phyloP scores from a whole-genome alignment of 2,888 invertebrate genomes.

The Drosophila limbata region DNA sequence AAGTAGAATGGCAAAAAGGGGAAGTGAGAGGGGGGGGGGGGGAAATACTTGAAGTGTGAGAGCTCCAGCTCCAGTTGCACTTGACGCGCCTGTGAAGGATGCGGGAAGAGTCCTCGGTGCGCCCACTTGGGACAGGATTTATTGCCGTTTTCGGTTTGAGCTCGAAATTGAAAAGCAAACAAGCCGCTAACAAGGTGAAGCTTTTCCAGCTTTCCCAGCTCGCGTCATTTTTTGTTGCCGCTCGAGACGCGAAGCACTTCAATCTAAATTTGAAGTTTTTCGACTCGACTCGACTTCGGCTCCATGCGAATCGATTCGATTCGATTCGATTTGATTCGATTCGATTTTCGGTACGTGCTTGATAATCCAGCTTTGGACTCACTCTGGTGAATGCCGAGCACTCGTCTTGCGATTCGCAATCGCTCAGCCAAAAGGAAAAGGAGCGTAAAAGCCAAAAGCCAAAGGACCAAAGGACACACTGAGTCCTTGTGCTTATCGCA shows the following conservation, averaged over 20 bases:
- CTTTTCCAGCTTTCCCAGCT: slow-evolving; percentile 44
- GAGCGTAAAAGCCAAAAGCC: slow-evolving; percentile 26
- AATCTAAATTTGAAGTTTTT: slow-evolving; percentile 76
- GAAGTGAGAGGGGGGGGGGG: neutral
- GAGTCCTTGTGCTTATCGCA: slow-evolving; percentile 56
- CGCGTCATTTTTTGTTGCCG: slow-evolving; percentile 50
- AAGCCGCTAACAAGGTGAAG: slow-evolving; percentile 78
- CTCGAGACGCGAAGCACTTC: slow-evolving; percentile 54
- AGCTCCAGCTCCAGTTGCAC: slow-evolving; percentile 35
- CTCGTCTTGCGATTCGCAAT: slow-evolving; percentile 29
- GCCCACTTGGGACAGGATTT: slow-evolving; percentile 72
- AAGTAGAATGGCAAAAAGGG: slow-evolving; percentile 6
- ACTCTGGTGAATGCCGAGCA: slow-evolving; percentile 23
- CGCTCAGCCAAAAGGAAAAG: slow-evolving; percentile 37
- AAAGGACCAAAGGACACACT: slow-evolving; percentile 53
- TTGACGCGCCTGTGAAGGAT: slow-evolving; percentile 47
- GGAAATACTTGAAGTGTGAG: slow-evolving; percentile 14
- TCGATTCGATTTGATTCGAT: slow-evolving; percentile 47
- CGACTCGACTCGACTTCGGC: slow-evolving; percentile 34
- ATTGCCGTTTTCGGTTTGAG: slow-evolving; percentile 77
- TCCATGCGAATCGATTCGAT: slow-evolving; percentile 21
- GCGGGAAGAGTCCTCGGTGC: slow-evolving; percentile 39
- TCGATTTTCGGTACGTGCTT: slow-evolving; percentile 67
- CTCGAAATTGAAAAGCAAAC: slow-evolving; percentile 78
- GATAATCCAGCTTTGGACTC: slow-evolving; percentile 59